Evolutionary conservation across 2,113 vertebrate species (phyloP), one percentile per base, ranked within the genome.

Genomic region (Acanthisitta chloris): DNA sequence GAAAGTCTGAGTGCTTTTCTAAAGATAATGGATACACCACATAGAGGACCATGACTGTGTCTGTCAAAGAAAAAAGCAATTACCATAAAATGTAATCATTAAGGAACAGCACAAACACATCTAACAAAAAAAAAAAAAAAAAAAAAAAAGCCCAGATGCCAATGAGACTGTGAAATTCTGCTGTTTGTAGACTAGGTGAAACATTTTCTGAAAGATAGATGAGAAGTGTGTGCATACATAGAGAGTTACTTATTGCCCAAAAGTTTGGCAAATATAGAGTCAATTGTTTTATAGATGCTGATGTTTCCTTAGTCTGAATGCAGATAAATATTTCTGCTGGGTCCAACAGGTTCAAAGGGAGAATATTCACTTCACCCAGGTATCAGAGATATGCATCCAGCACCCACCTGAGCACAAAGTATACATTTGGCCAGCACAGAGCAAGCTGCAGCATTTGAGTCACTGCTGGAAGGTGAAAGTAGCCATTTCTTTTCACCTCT

Each of bases 391-490:
- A 33, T 21, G 8, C 25, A 80, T 72, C 23, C 0, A 1, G 19
- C 0, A 0, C 19, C 33, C 0, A 0, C 14, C 21, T 80, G 45
- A 69, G 5, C 24, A 59, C 36, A 76, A 51, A 16, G 10, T 65
- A n/a, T 34, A 26, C 7, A 19, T 59, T 59, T 79, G 58, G 21
- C 42, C 36, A 90, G 42, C 42, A 45, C 0, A 62, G 61, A 58
- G n/a, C 5, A 46, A 93, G n/a, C 14, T 1, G 6, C 23, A 19
- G 15, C n/a, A 61, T 94, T 80, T 83, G 36, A 84, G 54, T 83
- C 42, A 61, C 26, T 66, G 34, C 58, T 74, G 51, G 40, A 92
- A 67, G 42, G 54, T 17, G 10, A 86, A 36, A 88, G 42, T 24
- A 90, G 64, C 12, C 26, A 45, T 86, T 81, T 86, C 73, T 94